Percentiles rank a stretch among this genome's conserved stretches.
These are phyloP conservation scores for Otis tarda DNA, from an alignment of 2,113 vertebrate species.

Conservation along the genomic window DNA sequence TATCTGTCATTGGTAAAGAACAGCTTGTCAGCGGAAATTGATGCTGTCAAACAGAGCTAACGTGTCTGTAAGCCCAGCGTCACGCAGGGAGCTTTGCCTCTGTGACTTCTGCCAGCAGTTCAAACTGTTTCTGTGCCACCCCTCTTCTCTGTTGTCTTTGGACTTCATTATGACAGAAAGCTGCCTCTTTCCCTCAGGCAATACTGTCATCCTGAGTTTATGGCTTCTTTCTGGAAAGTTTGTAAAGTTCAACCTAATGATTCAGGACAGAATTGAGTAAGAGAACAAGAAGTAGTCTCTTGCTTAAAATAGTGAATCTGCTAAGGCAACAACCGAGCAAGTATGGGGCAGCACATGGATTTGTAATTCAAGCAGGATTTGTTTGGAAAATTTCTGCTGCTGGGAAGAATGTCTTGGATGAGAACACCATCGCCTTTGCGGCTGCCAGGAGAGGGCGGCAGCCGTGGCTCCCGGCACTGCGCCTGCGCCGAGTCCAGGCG, in stretches of 20 bases:
- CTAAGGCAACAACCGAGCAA: not conserved
- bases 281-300: not conserved
- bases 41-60: not conserved
- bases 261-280: not conserved
- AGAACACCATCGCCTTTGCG: not conserved
- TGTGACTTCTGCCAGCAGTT: not conserved
- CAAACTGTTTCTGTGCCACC: not conserved
- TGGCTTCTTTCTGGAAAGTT: not conserved
- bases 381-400: not conserved
- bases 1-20: not conserved
- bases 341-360: not conserved
- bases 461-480: not conserved
- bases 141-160: not conserved
- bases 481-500: not conserved
- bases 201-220: not conserved
- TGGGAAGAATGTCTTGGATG: slow-evolving; percentile 3
- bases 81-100: not conserved
- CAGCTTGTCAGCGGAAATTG: not conserved
- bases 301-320: slow-evolving; percentile 23
- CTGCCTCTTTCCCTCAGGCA: not conserved
- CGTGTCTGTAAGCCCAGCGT: accelerated
- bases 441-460: slow-evolving; percentile 59
- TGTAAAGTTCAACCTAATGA: not conserved
- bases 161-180: not conserved
- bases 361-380: not conserved